A percentile compares a stretch with the other conserved stretches of the same genome.
These are phyloP conservation scores for Gadopsis marmoratus DNA, from an alignment of 2,797 vertebrate species.

Conservation along the genomic window DNA sequence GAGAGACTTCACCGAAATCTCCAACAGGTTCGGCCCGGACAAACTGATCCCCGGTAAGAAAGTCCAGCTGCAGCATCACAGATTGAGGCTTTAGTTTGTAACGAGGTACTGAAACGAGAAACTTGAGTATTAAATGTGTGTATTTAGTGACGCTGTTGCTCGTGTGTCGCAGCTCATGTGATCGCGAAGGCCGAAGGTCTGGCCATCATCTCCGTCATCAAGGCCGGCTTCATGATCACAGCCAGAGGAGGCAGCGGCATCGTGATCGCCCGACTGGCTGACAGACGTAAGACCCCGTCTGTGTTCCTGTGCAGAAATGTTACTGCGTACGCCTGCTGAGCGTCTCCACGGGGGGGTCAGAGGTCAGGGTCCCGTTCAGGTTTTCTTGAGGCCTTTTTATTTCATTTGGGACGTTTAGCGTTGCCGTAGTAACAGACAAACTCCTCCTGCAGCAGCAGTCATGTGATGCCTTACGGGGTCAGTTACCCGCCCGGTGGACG, in stretches of 20 bases:
- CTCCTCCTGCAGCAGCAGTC: conserved; percentile 18
- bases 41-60: conserved; percentile 94
- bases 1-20: conserved; percentile 96
- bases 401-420: neutral
- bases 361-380: too few relatives aligned
- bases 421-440: neutral
- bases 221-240: conserved; percentile 96
- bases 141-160: conserved; percentile 18
- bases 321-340: too few relatives aligned
- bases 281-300: conserved; percentile 88
- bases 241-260: conserved; percentile 95
- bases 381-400: neutral
- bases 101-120: neutral
- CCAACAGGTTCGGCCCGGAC: conserved; percentile 92
- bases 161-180: conserved; percentile 88
- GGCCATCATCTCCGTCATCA: conserved; percentile 94
- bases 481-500: neutral
- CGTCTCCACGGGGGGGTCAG: too few relatives aligned
- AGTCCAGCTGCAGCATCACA: too few relatives aligned
- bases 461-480: conserved; percentile 39
- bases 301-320: too few relatives aligned
- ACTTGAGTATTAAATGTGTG: neutral
- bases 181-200: conserved; percentile 96
- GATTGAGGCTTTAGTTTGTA: too few relatives aligned
- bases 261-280: conserved; percentile 90